phyloP scores from a whole-genome alignment of 1,140 invertebrate species.

The Ostrea denselamellosa region DNA sequence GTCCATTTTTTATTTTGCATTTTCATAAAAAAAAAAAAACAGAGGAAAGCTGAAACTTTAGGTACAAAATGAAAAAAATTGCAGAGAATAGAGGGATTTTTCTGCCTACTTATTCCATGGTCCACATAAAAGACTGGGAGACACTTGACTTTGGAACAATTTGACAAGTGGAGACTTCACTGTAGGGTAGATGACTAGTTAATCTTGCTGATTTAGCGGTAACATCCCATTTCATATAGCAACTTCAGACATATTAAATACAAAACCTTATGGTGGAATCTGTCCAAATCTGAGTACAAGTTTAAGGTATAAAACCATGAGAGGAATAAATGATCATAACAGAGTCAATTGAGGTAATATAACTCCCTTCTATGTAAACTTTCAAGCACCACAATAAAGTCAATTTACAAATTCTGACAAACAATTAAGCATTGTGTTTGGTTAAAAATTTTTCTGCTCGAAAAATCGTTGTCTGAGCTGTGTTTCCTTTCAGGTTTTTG shows the following conservation, averaged over 20 bases:
- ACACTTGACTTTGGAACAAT: conserved; percentile 18
- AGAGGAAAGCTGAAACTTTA: neutral
- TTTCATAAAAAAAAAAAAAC: neutral
- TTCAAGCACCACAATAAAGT: neutral
- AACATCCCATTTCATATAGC: neutral
- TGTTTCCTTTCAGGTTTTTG: conserved; percentile 14
- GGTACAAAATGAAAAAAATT: neutral
- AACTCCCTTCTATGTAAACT: neutral
- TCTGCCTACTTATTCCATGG: conserved; percentile 11
- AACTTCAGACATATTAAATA: conserved; percentile 19
- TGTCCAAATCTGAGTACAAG: conserved; percentile 29
- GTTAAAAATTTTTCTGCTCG: neutral
- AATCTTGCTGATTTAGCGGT: neutral
- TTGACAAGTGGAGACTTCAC: conserved; percentile 1
- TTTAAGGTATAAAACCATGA: neutral
- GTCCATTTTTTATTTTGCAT: neutral
- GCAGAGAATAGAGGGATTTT: neutral
- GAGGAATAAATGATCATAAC: neutral
- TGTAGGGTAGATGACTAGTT: neutral
- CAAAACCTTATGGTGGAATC: neutral
- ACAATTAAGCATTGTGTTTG: conserved; percentile 15
- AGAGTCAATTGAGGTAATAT: neutral
- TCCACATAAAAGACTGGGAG: neutral
- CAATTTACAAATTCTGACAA: conserved; percentile 30
- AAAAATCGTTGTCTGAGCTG: neutral